Conservation (phyloP, 1,140 invertebrate species). For the Drosophila lacteicornis region DNA sequence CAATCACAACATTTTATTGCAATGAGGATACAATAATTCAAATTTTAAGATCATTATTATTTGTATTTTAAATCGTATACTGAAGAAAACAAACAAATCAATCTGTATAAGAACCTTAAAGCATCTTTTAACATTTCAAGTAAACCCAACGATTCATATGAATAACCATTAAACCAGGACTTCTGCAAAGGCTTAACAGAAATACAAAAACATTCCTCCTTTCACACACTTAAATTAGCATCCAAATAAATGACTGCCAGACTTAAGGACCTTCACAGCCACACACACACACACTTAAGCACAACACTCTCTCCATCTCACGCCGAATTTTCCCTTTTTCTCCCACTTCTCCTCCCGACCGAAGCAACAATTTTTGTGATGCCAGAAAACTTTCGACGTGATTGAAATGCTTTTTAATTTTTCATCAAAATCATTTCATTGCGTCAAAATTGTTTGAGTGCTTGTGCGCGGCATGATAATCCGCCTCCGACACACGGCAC, state of each 20-base stretch:
- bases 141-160: neutral
- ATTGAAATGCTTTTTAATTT: conserved; percentile 78
- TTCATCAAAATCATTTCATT: conserved; percentile 65
- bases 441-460: conserved; percentile 48
- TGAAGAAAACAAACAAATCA: too few relatives aligned
- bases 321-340: conserved; percentile 4
- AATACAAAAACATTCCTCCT: conserved; percentile 39
- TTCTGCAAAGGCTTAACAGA: conserved; percentile 2
- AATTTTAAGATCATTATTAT: too few relatives aligned
- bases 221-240: conserved; percentile 64
- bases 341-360: neutral
- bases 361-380: conserved; percentile 58
- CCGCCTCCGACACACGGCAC: conserved; percentile 1
- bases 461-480: conserved; percentile 18
- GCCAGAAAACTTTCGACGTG: conserved; percentile 70
- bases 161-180: conserved; percentile 6
- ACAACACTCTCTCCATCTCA: conserved; percentile 7
- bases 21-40: too few relatives aligned
- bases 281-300: conserved; percentile 1
- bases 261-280: conserved; percentile 11
- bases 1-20: too few relatives aligned
- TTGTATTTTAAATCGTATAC: too few relatives aligned
- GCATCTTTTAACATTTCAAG: neutral
- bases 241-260: conserved; percentile 58
- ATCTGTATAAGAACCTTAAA: too few relatives aligned